Percentiles rank a stretch among this genome's conserved stretches.
phyloP scores from a whole-genome alignment of 2,888 invertebrate species.

The Amblyteles armatorius region DNA sequence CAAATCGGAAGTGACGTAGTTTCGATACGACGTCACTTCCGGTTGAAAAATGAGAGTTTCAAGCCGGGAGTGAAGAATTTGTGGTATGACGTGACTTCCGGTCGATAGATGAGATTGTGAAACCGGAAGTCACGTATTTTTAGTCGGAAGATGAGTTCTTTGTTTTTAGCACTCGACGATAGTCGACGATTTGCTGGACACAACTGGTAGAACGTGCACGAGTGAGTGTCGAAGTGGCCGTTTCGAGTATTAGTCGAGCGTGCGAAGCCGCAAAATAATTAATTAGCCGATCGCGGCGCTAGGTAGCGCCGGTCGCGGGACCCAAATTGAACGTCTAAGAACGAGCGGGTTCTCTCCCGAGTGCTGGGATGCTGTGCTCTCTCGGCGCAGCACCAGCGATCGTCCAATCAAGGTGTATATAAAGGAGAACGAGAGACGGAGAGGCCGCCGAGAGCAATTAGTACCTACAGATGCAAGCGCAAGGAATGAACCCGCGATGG shows the following conservation, averaged over 20 bases:
- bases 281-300: slow-evolving; percentile 77
- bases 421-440: slow-evolving; percentile 17
- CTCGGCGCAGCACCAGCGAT: slow-evolving; percentile 44
- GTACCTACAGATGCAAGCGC: slow-evolving; percentile 82
- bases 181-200: neutral
- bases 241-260: slow-evolving; percentile 57
- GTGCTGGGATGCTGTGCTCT: slow-evolving; percentile 38
- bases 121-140: too few relatives aligned
- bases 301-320: slow-evolving; percentile 32
- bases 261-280: slow-evolving; percentile 76
- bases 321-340: slow-evolving; percentile 52
- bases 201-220: slow-evolving; percentile 10
- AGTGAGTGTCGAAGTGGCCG: slow-evolving; percentile 44
- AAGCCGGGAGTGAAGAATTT: too few relatives aligned
- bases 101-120: too few relatives aligned
- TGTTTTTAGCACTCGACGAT: neutral
- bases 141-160: too few relatives aligned
- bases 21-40: too few relatives aligned
- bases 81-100: too few relatives aligned
- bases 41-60: too few relatives aligned
- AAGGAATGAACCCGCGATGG: slow-evolving; percentile 66
- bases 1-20: too few relatives aligned
- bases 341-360: slow-evolving; percentile 12
- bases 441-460: slow-evolving; percentile 78
- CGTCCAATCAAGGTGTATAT: slow-evolving; percentile 52